phyloP scores from a whole-genome alignment of 2,888 invertebrate genomes.

The Smittia aterrima region DNA sequence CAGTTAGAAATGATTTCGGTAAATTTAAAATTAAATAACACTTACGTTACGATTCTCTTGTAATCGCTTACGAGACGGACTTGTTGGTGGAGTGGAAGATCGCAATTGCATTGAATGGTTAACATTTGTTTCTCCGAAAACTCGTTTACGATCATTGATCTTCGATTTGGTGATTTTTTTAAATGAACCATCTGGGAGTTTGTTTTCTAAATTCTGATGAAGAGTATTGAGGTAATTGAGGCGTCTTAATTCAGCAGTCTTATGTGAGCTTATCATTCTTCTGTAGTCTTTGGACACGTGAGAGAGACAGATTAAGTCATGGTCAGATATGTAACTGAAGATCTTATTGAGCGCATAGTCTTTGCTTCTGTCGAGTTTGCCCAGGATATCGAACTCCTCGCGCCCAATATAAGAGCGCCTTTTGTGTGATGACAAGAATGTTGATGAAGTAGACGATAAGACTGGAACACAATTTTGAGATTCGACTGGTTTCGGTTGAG shows the following conservation, averaged over 20 bases:
- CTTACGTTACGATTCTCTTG: slow-evolving; percentile 44
- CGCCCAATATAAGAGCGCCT: slow-evolving; percentile 1
- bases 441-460: neutral
- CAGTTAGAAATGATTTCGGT: too few species aligned
- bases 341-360: neutral
- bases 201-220: slow-evolving; percentile 23
- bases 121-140: neutral
- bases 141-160: neutral
- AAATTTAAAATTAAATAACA: too few species aligned
- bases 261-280: slow-evolving; percentile 26
- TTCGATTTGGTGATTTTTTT: neutral
- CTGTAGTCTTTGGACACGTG: slow-evolving; percentile 26
- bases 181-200: neutral
- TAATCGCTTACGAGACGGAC: slow-evolving; percentile 44
- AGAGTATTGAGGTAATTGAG: slow-evolving; percentile 32
- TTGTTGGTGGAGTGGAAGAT: slow-evolving; percentile 43
- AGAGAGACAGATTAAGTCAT: slow-evolving; percentile 12
- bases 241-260: neutral
- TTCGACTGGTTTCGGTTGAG: neutral
- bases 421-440: neutral
- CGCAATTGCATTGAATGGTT: slow-evolving; percentile 18
- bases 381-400: slow-evolving; percentile 21
- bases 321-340: neutral
- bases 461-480: neutral
- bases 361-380: neutral